Percentiles rank a stretch among this genome's conserved stretches.
These are phyloP conservation scores for Cheumatopsyche charites DNA, from an alignment of 1,140 invertebrate genomes.

Conservation along the genomic window DNA sequence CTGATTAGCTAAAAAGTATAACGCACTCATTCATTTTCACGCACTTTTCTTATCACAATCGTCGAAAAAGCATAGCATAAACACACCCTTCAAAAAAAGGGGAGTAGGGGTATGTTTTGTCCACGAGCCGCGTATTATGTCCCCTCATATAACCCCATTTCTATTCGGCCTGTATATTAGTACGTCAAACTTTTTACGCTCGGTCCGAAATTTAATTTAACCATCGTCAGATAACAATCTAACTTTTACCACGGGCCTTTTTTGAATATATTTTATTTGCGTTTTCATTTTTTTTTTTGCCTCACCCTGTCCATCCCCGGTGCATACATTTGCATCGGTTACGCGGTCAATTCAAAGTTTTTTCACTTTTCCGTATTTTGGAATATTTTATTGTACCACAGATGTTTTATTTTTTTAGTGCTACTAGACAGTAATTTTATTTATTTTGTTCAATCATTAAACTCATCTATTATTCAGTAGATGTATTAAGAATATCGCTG, in stretches of 20 bases:
- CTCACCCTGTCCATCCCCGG: neutral
- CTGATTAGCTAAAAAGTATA: neutral
- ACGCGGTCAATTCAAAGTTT: neutral
- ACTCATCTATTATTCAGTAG: too few species aligned
- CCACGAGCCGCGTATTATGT: neutral
- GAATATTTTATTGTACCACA: neutral
- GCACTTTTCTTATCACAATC: too few species aligned
- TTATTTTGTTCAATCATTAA: too few species aligned
- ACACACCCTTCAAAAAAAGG: too few species aligned
- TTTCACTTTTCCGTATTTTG: neutral
- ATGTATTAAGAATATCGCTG: too few species aligned
- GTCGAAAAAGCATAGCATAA: too few species aligned
- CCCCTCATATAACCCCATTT: neutral
- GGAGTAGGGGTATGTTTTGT: too few species aligned
- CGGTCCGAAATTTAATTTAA: constrained; percentile 36
- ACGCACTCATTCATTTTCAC: neutral
- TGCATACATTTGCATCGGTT: constrained; percentile 36
- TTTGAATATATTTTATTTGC: constrained; percentile 4
- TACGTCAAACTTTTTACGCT: constrained; percentile 19
- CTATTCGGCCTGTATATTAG: constrained; percentile 4
- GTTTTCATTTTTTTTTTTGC: neutral
- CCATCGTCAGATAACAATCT: constrained; percentile 7
- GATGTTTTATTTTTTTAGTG: neutral
- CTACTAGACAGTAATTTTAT: too few species aligned
- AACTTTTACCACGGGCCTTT: constrained; percentile 20